Evolutionary conservation across 2,888 invertebrate species (phyloP).

Genomic region (Alsophila aescularia): DNA sequence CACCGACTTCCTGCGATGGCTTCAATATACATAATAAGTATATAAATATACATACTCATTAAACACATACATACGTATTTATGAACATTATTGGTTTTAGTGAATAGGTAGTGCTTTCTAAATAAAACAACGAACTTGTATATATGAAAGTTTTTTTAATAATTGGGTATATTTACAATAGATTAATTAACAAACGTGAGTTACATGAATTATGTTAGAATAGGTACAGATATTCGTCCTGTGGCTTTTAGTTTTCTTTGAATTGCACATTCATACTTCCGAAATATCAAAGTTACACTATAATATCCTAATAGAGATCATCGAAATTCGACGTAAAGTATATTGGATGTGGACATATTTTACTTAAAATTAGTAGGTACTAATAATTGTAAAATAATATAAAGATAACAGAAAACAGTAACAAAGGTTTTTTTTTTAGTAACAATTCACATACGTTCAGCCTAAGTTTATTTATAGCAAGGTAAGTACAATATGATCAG

Average conservation of each 20-base stretch:
- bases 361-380: conserved; percentile 42
- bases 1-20: too few species aligned
- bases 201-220: conserved; percentile 76
- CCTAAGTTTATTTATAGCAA: background rate
- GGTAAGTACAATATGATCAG: background rate
- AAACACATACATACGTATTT: too few species aligned
- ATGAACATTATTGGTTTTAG: background rate
- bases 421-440: background rate
- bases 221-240: conserved; percentile 43
- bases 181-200: conserved; percentile 82
- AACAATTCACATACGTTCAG: background rate
- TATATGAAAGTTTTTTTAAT: conserved; percentile 82
- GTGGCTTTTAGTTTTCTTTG: conserved; percentile 6
- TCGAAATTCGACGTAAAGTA: conserved; percentile 50
- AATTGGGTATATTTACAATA: conserved; percentile 84
- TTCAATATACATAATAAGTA: too few species aligned
- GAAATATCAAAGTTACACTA: conserved; percentile 60
- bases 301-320: conserved; percentile 53
- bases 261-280: conserved; percentile 62
- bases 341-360: conserved; percentile 40
- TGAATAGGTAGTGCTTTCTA: too few species aligned
- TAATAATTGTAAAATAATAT: conserved; percentile 20
- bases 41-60: too few species aligned
- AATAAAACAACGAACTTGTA: conserved; percentile 62
- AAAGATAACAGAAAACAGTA: background rate